Base-by-base conservation (phyloP, 1,140 invertebrate genomes). In the Zaprionus inermis region DNA sequence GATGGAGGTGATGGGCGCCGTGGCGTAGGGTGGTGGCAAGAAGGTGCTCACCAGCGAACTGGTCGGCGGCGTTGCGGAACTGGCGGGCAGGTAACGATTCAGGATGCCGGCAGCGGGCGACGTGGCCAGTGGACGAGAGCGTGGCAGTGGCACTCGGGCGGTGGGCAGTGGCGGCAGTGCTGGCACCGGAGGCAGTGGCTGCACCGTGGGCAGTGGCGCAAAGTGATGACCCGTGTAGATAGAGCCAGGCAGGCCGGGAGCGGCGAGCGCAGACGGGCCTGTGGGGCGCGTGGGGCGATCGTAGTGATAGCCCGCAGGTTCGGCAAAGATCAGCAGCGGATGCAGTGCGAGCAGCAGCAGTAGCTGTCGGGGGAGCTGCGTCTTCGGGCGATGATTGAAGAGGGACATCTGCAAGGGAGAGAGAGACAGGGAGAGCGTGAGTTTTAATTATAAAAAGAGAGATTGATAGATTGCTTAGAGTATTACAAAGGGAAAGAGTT, bases 101-200 rank as follows among this genome's bases (percentile, higher is more conserved):
- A 61, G 24, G 20, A 54, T 22, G 51, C 51, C 14, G 16, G 28
- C 30, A 59, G 56, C 46, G 7, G 73, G 72, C 52, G 57, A 55
- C 55, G 77, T 28, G 16, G 49, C 76, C 18, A 79, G 49, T 9
- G 30, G 74, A 22, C 54, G 76, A 69, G 55, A 79, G 14, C 78
- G 38, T 0, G 79, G 78, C 11, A 79, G 11, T 2, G 84, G 81
- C 7, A 65, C 52, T 5, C 65, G 57, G 0, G 73, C 76, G 0
- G 84, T 86, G 36, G 90, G 90, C 28, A 91, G 64, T 5, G 83
- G 55, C 2, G 90, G 90, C 18, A 91, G 59, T 2, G 80, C 56
- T 7, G 90, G 90, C 7, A 91, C 76, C 0, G 90, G 80, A 1
- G 90, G 90, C 68, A 91, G 56, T 0, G 90, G 90, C 49, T 76